Evolutionary conservation across 2,888 invertebrate genomes (phyloP), one percentile per base, ranked within the genome.

Genomic region (Drosophila nigricruria): DNA sequence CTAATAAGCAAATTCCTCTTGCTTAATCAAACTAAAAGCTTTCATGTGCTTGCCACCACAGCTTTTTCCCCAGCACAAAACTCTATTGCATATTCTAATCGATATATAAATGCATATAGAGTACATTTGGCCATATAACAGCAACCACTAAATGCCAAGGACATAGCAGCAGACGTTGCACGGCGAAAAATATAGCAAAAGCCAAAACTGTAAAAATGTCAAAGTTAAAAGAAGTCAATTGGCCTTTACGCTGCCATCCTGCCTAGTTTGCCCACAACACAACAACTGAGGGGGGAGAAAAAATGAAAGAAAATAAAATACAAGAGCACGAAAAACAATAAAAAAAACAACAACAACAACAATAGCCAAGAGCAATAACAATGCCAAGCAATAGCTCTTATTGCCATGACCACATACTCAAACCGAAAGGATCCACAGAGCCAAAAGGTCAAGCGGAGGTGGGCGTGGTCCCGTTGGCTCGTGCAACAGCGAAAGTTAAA

Each of bases 61-160:
- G 16, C 16, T 16, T 30, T 30, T 14, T n/a, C n/a, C n/a, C n/a
- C n/a, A 40, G 40, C 18, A 1, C n/a, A 5, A 14, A 16, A 0
- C 16, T 20, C 25, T 25, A 14, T 45, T 65, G 43, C 52, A 42
- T 1, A 18, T 50, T 20, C 18, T 0, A 53, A 50, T 47, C 54
- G 52, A 34, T 57, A 34, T 57, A 43, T 32, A 23, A n/a, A 43
- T 25, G 34, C 34, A 57, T 32, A 43, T 23, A 34, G 23, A 6
- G 14, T n/a, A 40, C 52, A 65, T 66, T 67, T n/a, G 12, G 14
- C 23, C 18, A n/a, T 16, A n/a, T 16, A 8, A 8, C n/a, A 20
- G 36, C 27, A 25, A 66, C 52, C 38, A 62, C 49, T 45, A 73
- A 82, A 80, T 82, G 82, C 66, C 81, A 84, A 82, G 82, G 84